A percentile compares a stretch with the other conserved stretches of the same genome.
These are phyloP conservation scores for Poeciliopsis infans DNA, from an alignment of 2,797 vertebrate genomes.

Conservation along the genomic window DNA sequence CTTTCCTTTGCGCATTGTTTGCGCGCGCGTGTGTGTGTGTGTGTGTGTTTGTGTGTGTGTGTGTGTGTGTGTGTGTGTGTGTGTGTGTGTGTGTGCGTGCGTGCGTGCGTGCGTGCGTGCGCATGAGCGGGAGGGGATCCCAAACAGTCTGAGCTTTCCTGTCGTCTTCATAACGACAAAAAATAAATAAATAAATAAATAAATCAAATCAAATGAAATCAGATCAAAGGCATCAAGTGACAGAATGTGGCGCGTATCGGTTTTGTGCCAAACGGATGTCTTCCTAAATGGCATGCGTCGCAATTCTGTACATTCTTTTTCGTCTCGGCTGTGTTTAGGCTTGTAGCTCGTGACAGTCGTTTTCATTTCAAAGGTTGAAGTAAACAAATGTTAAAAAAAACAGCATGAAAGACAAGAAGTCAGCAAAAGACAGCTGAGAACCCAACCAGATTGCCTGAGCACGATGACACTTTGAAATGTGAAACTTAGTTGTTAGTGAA, in stretches of 20 bases:
- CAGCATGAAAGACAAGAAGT: background rate
- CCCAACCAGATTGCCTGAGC: background rate
- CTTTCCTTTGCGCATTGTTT: background rate
- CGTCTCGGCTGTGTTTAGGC: background rate
- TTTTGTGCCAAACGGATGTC: slow-evolving; percentile 18
- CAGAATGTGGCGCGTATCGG: slow-evolving; percentile 27
- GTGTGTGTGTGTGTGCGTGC: too few relatives aligned
- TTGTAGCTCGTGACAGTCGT: background rate
- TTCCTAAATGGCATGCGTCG: slow-evolving; percentile 12
- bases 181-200: slow-evolving; percentile 4
- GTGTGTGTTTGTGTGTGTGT: background rate
- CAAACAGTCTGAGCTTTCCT: slow-evolving; percentile 22
- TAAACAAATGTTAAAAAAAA: background rate
- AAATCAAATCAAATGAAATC: slow-evolving; percentile 1
- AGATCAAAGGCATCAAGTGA: slow-evolving; percentile 60
- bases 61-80: background rate
- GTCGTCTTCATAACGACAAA: slow-evolving; percentile 46
- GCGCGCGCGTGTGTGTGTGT: too few relatives aligned
- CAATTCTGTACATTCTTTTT: background rate
- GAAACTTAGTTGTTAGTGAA: background rate
- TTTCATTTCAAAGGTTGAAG: background rate
- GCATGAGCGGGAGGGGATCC: slow-evolving; percentile 14
- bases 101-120: too few relatives aligned
- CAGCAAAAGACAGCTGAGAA: background rate
- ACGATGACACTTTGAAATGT: background rate